Percentiles rank a stretch among this genome's conserved stretches.
These are phyloP conservation scores for Perca flavescens DNA, from an alignment of 2,113 vertebrate genomes.

Conservation along the genomic window DNA sequence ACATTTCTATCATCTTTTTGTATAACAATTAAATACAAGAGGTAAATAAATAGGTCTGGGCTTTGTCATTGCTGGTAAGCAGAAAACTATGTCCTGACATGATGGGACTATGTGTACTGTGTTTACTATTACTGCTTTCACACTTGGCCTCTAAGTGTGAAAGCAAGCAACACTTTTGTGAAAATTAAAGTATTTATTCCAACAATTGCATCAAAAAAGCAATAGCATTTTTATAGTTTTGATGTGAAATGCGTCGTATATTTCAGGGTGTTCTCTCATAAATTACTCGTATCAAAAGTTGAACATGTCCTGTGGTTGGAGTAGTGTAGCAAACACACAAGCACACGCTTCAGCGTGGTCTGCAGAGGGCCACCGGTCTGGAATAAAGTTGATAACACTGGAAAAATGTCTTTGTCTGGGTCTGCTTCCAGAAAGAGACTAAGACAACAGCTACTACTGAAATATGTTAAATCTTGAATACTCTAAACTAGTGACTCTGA, in stretches of 20 bases:
- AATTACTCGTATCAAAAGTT: not conserved
- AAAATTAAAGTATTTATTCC: not conserved
- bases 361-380: too few species aligned
- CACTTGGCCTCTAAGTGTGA: not conserved
- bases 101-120: not conserved
- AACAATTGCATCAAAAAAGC: not conserved
- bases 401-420: too few species aligned
- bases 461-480: too few species aligned
- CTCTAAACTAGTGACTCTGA: too few species aligned
- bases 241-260: not conserved
- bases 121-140: not conserved
- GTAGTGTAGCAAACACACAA: not conserved
- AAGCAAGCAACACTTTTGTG: not conserved
- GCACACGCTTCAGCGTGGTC: too few species aligned
- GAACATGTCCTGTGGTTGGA: not conserved
- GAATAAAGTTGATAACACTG: too few species aligned
- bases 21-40: not conserved
- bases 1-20: not conserved
- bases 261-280: not conserved
- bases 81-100: not conserved
- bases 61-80: not conserved
- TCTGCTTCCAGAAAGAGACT: too few species aligned
- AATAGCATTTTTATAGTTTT: not conserved
- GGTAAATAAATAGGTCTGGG: not conserved
- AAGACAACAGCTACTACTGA: too few species aligned